phyloP scores from a whole-genome alignment of 2,888 invertebrate species.

The Arge pagana region DNA sequence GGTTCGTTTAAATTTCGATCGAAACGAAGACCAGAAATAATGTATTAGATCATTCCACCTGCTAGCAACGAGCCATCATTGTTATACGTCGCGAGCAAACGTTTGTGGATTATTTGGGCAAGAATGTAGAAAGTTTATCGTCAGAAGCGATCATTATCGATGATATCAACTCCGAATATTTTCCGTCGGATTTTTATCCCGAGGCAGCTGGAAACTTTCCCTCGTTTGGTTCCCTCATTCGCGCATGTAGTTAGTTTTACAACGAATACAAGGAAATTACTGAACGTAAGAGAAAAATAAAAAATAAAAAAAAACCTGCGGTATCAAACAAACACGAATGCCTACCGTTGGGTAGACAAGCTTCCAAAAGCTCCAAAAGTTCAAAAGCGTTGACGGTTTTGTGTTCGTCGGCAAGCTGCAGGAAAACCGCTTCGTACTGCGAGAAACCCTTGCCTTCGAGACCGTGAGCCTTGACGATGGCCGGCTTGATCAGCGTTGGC shows the following conservation, averaged over 20 bases:
- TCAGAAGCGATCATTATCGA: too few relatives aligned
- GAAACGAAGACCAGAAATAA: too few relatives aligned
- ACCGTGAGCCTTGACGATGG: conserved; percentile 76
- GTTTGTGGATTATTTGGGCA: too few relatives aligned
- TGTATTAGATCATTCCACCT: too few relatives aligned
- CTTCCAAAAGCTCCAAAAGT: conserved; percentile 85
- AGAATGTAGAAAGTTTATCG: too few relatives aligned
- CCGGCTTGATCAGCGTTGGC: conserved; percentile 73
- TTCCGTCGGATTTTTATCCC: too few relatives aligned
- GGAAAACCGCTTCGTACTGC: conserved; percentile 88
- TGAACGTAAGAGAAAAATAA: conserved; percentile 1
- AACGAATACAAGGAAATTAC: background rate
- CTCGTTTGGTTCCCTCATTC: background rate
- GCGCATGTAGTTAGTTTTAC: background rate
- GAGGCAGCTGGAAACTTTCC: background rate
- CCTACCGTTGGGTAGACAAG: conserved; percentile 82
- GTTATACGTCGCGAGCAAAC: too few relatives aligned
- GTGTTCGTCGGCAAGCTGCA: conserved; percentile 89
- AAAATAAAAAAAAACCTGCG: conserved; percentile 11
- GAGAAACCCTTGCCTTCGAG: conserved; percentile 75
- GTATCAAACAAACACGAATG: background rate
- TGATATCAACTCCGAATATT: too few relatives aligned
- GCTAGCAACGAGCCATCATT: too few relatives aligned
- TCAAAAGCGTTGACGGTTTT: conserved; percentile 89
- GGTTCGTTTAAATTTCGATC: too few relatives aligned